phyloP scores from a whole-genome alignment of 2,797 vertebrate species.

The Scomberomorus guttatus region DNA sequence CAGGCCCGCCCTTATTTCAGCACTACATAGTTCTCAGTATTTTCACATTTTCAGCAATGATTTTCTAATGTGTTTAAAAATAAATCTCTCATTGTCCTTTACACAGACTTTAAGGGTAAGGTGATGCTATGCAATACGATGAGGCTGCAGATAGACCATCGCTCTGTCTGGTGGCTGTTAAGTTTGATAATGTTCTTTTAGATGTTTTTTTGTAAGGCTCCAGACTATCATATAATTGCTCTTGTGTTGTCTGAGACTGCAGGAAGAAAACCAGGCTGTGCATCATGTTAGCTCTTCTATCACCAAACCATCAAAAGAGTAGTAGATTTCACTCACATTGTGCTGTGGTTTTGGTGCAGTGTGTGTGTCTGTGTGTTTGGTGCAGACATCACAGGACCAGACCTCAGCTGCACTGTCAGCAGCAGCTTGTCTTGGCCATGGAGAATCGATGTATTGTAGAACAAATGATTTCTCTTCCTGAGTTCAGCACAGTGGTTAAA shows the following conservation, averaged over 20 bases:
- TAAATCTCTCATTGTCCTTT: too few species aligned
- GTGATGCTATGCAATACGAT: not conserved
- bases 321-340: slow-evolving; percentile 8
- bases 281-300: not conserved
- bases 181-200: not conserved
- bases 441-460: slow-evolving; percentile 55
- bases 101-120: too few species aligned
- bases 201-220: not conserved
- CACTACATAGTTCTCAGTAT: too few species aligned
- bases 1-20: too few species aligned
- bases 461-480: slow-evolving; percentile 35
- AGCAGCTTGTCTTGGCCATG: slow-evolving; percentile 56
- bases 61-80: too few species aligned
- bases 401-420: slow-evolving; percentile 64
- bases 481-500: slow-evolving; percentile 14
- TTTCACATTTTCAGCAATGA: too few species aligned
- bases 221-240: not conserved
- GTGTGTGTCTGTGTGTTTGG: too few species aligned
- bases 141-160: slow-evolving; percentile 4
- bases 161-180: not conserved
- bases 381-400: slow-evolving; percentile 44
- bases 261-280: slow-evolving; percentile 5
- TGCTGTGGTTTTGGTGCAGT: slow-evolving; percentile 52
- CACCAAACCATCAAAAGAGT: not conserved
- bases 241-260: not conserved